Base-by-base conservation (phyloP, 2,797 vertebrate species). In the Gobionotothen gibberifrons region DNA sequence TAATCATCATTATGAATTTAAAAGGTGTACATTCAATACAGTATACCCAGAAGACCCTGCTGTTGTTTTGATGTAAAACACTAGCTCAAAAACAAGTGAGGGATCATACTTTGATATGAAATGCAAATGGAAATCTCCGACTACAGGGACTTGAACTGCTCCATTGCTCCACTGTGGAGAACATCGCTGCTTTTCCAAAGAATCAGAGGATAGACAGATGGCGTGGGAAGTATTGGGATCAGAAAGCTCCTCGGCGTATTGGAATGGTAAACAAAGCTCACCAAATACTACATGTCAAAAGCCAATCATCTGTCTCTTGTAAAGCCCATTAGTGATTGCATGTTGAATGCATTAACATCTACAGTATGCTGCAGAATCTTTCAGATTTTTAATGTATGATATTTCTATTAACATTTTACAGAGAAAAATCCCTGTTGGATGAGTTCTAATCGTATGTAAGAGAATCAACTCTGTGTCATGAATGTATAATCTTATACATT, bases 181-280 rank as follows among this genome's bases (percentile, higher is more conserved):
- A 69, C 76, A 55, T 85, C 75, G 84, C 54, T 5, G 67, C 58
- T 55, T 87, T 74, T 67, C 70, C 13, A 46, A 58, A 72, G 66
- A 83, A 81, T 82, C 74, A 74, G 74, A 83, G 79, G 64, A 52
- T 22, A 61, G 84, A 82, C 88, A 90, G 90, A 90, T 87, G 87
- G 88, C 56, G 80, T 83, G 85, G 78, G 73, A 82, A 63, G 76
- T 43, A 52, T 17, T n/a, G 73, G 76, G 84, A 81, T 81, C 79
- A 71, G 59, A 59, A 29, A 72, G 83, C 51, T 81, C 84, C 82
- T 88, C 72, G 43, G 89, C 11, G 78, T 51, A 82, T 71, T 73
- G 54, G 83, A 46, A 82, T 62, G 67, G 74, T 85, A 90, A 90
- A 90, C 84, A 92, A 89, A 82, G 78, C 82, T 85, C 57, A 67